Evolutionary conservation across 1,140 invertebrate species (phyloP), one percentile per base, ranked within the genome.

Genomic region (Hypsibius dujardini): DNA sequence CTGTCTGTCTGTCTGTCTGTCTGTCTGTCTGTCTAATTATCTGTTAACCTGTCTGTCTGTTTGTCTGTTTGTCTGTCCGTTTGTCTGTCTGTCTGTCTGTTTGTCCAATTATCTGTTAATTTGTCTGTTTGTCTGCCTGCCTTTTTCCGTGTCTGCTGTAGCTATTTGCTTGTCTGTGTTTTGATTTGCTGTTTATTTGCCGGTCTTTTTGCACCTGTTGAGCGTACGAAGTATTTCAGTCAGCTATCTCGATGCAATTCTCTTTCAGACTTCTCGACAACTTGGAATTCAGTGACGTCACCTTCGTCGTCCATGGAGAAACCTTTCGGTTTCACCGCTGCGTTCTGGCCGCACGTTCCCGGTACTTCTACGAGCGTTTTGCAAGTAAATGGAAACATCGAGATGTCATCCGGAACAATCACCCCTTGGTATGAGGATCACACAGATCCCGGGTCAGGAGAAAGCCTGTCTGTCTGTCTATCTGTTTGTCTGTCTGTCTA

Each of bases 351-450:
- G 79, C 79, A 12, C 75, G 83, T 15, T 81, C 77, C 72, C 71
- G 75, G 1, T 83, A 83, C 75, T 83, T 84, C 74, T 75, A 77
- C 46, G 76, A 79, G 2, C 74, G 80, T 73, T 80, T 84, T 70
- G 72, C 76, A 46, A 76, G 75, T 1, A 77, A 78, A 70, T 83
- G 82, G 82, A 76, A 76, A 46, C 74, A 79, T 46, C 76, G 77
- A 71, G 70, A 72, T 3, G 75, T 75, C 45, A 77, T 82, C 14
- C 73, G 74, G 12, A 75, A 81, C 2, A 77, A 76, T 46, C 77
- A 81, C 73, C 73, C 75, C 73, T 47, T 79, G 77, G 80, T 81
- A 56, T 56, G 50, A 7, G 50, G n/a, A 56, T n/a, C 0, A n/a
- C 50, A 7, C 7, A 56, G 50, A 12, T 1, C 40, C 46, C 7